These are phyloP conservation scores for Caenorhabditis latens DNA, from an alignment of 1,140 invertebrate species.

Conservation along the genomic window DNA sequence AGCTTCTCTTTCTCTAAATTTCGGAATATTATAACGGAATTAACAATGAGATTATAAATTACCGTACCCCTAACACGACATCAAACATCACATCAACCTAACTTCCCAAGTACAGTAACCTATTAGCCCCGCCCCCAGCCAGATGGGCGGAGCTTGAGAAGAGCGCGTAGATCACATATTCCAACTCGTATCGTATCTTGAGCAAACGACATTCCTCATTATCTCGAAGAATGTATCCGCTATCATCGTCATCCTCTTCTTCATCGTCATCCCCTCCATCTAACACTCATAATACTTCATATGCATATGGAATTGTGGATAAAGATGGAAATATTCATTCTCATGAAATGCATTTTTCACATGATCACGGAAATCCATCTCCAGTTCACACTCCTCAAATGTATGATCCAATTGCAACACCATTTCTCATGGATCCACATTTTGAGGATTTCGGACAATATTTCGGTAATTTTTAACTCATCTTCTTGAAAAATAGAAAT, in stretches of 20 bases:
- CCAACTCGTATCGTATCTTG: background rate
- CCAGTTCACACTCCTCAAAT: background rate
- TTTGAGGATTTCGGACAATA: slow-evolving; percentile 40
- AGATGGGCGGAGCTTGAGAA: too few species aligned
- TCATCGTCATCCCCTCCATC: background rate
- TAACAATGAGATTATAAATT: too few species aligned
- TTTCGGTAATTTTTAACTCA: slow-evolving; percentile 16
- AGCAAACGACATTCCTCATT: background rate
- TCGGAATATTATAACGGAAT: too few species aligned
- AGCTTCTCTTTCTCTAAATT: too few species aligned
- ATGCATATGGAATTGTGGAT: background rate
- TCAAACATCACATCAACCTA: too few species aligned
- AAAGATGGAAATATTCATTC: slow-evolving; percentile 22
- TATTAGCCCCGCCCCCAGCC: too few species aligned
- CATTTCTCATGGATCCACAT: background rate
- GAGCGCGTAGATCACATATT: too few species aligned
- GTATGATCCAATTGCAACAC: background rate
- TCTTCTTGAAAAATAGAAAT: too few species aligned
- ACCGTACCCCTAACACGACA: too few species aligned
- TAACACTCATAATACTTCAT: background rate
- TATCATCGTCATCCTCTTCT: slow-evolving; percentile 9
- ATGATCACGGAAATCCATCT: slow-evolving; percentile 8
- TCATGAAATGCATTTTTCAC: slow-evolving; percentile 19
- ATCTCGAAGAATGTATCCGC: slow-evolving; percentile 1
- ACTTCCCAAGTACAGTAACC: background rate